Evolutionary conservation across 2,113 vertebrate species (phyloP), one percentile per base, ranked within the genome.

Genomic region (Galbula dea): DNA sequence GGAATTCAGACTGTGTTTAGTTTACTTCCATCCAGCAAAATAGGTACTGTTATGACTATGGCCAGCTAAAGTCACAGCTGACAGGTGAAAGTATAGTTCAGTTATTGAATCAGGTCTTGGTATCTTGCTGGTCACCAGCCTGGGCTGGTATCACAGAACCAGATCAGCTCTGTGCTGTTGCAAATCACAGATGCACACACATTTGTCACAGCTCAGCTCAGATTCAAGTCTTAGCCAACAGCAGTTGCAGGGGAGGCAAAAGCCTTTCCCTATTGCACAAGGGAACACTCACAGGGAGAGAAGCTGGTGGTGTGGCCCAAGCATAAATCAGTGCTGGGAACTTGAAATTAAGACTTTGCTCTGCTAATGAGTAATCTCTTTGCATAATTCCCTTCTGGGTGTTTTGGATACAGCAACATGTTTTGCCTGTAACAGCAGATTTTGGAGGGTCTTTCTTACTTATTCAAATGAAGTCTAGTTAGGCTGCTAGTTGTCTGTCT

Each of bases 381-480:
- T 91, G 77, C 83, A 84, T 78, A 96, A 95, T 81, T 95, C 61
- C 69, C 36, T 88, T 81, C 90, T 86, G 83, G 85, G 78, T 86
- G 48, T 74, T 94, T 86, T 90, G 73, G 68, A 57, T 83, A 61
- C 24, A 84, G 24, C 73, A 92, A 84, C 65, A 67, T 55, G 79
- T 48, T 93, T 88, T 68, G 86, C 73, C 57, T 75, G 21, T 17
- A 65, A 61, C 26, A 55, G 76, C 86, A 90, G 90, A 88, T 84
- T 95, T 94, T 49, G 17, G 52, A 78, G 54, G 80, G 57, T 66
- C 86, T 93, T 85, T 85, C 67, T 32, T 78, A 63, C 48, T 51
- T 58, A 6, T 26, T 92, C 73, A 12, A 4, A 19, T 93, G 78
- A 79, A 93, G 34, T 84, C 55, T 65, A 32, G 61, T 67, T 45